These are phyloP conservation scores for Labrus mixtus DNA, from an alignment of 2,113 vertebrate genomes.

Conservation along the genomic window DNA sequence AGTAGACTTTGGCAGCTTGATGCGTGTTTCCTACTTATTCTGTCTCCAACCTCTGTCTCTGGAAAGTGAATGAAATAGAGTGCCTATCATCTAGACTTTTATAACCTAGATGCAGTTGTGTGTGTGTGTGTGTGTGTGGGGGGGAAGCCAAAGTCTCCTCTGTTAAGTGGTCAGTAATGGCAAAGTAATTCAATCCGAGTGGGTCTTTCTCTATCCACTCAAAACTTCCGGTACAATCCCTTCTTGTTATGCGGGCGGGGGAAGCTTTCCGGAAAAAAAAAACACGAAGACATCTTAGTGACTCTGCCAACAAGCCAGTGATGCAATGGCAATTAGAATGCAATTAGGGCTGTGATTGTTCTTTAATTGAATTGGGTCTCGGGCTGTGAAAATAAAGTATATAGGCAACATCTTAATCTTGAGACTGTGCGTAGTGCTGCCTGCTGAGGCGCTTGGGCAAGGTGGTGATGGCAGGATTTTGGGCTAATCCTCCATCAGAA, in stretches of 20 bases:
- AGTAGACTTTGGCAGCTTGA: constrained; percentile 33
- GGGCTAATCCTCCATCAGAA: constrained; percentile 65
- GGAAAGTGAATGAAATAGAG: constrained; percentile 67
- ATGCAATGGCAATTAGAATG: constrained; percentile 65
- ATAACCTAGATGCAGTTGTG: constrained; percentile 58
- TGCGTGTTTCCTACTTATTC: constrained; percentile 56
- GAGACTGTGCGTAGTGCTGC: constrained; percentile 42
- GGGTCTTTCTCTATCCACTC: constrained; percentile 74
- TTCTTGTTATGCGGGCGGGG: constrained; percentile 61
- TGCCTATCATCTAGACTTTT: constrained; percentile 70
- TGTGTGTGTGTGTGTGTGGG: constrained; percentile 22
- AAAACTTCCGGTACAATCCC: constrained; percentile 78
- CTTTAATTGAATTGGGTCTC: constrained; percentile 64
- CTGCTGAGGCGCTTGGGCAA: constrained; percentile 48
- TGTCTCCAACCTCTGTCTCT: constrained; percentile 64
- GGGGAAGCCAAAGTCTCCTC: constrained; percentile 55
- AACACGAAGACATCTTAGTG: constrained; percentile 59
- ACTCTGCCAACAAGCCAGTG: constrained; percentile 63
- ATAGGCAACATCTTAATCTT: constrained; percentile 53
- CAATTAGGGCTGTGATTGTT: constrained; percentile 58
- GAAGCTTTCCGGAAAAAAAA: constrained; percentile 73
- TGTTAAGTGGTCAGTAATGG: constrained; percentile 83
- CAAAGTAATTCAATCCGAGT: constrained; percentile 77
- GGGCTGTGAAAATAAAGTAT: constrained; percentile 45
- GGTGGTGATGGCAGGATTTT: constrained; percentile 46